A percentile compares a stretch with the other conserved stretches of the same genome.
phyloP scores from a whole-genome alignment of 2,113 vertebrate genomes.

The Otis tarda region DNA sequence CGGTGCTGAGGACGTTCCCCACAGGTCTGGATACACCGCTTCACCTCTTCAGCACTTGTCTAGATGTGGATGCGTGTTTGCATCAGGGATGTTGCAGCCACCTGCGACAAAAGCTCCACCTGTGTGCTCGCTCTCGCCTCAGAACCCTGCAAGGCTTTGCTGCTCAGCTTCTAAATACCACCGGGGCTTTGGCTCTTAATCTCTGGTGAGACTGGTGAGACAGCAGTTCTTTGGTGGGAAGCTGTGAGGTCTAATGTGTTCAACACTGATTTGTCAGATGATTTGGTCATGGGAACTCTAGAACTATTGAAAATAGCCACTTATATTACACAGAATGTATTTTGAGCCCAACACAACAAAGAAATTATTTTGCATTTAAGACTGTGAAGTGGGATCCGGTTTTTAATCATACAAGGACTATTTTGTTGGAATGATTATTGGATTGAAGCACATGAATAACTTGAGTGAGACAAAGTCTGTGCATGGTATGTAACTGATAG shows the following conservation, averaged over 20 bases:
- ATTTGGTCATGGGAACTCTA: not conserved
- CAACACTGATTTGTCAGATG: not conserved
- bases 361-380: not conserved
- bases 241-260: not conserved
- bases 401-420: not conserved
- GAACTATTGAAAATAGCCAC: not conserved
- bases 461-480: not conserved
- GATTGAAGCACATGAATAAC: not conserved
- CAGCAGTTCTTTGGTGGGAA: fast-evolving
- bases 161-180: not conserved
- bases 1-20: not conserved
- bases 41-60: not conserved
- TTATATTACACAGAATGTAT: not conserved
- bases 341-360: not conserved
- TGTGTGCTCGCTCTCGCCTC: not conserved
- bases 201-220: not conserved
- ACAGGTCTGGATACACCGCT: not conserved
- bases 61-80: not conserved
- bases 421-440: not conserved
- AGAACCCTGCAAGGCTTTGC: not conserved
- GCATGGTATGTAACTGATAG: not conserved
- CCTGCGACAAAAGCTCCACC: fast-evolving
- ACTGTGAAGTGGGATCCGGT: not conserved
- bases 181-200: not conserved
- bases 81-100: not conserved